phyloP scores from a whole-genome alignment of 2,113 vertebrate genomes.

The Gymnobelideus leadbeateri region DNA sequence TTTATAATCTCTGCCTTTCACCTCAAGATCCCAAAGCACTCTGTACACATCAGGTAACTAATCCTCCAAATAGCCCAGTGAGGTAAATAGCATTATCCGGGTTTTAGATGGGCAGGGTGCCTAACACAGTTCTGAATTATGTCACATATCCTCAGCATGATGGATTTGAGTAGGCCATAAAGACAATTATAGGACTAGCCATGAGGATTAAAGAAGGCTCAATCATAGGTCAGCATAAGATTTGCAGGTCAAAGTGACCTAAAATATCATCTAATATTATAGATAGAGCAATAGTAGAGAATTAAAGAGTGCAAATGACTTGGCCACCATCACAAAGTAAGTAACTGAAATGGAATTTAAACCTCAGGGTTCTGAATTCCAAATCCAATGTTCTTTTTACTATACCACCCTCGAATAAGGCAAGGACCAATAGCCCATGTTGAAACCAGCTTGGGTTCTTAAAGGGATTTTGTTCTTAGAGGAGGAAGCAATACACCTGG shows the following conservation, averaged over 20 bases:
- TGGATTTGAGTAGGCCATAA: not conserved
- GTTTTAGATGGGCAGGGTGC: not conserved
- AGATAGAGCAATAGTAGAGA: not conserved
- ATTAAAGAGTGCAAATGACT: not conserved
- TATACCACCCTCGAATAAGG: not conserved
- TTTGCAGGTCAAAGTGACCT: not conserved
- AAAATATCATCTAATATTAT: not conserved
- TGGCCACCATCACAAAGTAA: not conserved
- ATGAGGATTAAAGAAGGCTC: not conserved
- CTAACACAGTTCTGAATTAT: not conserved
- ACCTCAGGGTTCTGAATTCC: not conserved
- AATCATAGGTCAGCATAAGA: not conserved
- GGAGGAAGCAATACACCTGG: accelerated
- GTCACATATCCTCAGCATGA: not conserved
- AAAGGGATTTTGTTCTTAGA: not conserved
- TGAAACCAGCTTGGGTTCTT: not conserved
- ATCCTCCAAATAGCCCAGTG: not conserved
- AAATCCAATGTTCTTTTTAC: not conserved
- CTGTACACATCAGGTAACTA: not conserved
- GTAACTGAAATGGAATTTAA: not conserved
- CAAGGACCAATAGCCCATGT: not conserved
- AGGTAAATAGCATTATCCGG: not conserved
- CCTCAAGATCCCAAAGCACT: not conserved
- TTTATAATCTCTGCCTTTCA: not conserved
- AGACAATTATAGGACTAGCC: not conserved